These are phyloP conservation scores for Colistium nudipinnis DNA, from an alignment of 2,113 vertebrate genomes.

Conservation along the genomic window DNA sequence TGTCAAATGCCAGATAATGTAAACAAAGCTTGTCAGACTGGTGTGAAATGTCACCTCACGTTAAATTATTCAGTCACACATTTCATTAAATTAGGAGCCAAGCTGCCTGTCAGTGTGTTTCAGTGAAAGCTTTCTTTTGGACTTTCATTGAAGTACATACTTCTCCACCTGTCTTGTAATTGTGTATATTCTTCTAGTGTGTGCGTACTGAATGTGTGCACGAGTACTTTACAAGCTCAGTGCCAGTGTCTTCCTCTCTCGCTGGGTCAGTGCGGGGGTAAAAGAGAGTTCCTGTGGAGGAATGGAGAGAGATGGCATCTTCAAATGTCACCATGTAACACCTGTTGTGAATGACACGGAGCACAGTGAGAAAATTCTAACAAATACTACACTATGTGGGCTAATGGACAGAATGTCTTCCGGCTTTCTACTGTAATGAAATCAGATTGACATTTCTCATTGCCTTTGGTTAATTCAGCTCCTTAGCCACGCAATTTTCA, in stretches of 20 bases:
- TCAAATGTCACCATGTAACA: conserved; percentile 14
- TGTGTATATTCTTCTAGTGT: background rate
- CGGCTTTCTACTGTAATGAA: too few relatives aligned
- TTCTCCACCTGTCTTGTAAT: background rate
- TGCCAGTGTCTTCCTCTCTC: background rate
- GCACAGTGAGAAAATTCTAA: background rate
- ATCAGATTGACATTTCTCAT: too few relatives aligned
- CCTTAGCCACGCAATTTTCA: too few relatives aligned
- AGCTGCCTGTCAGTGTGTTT: conserved; percentile 8
- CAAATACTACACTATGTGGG: too few relatives aligned
- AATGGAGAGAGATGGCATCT: background rate
- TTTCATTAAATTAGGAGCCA: conserved; percentile 9
- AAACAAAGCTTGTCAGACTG: background rate
- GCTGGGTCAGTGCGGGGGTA: background rate
- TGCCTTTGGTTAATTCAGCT: too few relatives aligned
- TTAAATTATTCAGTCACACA: conserved; percentile 22
- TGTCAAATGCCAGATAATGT: background rate
- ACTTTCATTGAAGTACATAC: background rate
- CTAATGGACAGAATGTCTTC: too few relatives aligned
- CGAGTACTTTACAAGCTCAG: background rate
- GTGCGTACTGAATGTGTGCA: background rate
- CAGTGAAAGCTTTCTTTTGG: background rate
- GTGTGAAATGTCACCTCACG: conserved; percentile 24
- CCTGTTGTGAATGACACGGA: conserved; percentile 1
- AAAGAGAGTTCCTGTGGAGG: background rate